A percentile compares a stretch with the other conserved stretches of the same genome.
These are phyloP conservation scores for Theonella swinhoei DNA, from an alignment of 37 sponge, comb jelly and placozoan species.

Conservation along the genomic window DNA sequence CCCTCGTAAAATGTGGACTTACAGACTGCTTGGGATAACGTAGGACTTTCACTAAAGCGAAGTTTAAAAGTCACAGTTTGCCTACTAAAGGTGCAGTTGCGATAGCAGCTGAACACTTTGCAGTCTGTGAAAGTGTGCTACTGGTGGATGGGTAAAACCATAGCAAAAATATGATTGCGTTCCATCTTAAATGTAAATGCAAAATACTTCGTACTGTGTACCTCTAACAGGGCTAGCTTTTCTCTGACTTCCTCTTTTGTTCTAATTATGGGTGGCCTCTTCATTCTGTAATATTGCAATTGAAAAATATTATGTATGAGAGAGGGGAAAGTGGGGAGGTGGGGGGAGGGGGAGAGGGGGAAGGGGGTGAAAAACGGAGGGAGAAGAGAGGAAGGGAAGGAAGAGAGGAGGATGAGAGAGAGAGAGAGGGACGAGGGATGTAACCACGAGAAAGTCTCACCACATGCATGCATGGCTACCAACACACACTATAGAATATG, in stretches of 20 bases:
- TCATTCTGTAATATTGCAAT: constrained; percentile 57
- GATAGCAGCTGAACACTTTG: too few relatives aligned
- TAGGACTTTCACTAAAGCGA: too few relatives aligned
- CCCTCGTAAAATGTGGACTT: too few relatives aligned
- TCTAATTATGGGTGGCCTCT: constrained; percentile 79
- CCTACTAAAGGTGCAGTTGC: too few relatives aligned
- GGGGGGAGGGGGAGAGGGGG: neutral
- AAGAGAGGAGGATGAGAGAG: too few relatives aligned
- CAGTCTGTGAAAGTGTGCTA: neutral
- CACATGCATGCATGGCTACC: too few relatives aligned
- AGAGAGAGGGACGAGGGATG: too few relatives aligned
- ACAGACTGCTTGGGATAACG: too few relatives aligned
- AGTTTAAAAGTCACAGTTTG: too few relatives aligned
- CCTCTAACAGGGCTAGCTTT: constrained; percentile 86
- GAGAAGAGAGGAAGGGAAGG: neutral
- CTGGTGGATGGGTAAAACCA: neutral
- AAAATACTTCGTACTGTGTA: neutral
- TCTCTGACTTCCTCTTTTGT: constrained; percentile 76
- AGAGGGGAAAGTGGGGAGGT: neutral
- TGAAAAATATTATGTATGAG: neutral
- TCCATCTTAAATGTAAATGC: neutral
- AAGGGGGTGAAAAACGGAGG: neutral
- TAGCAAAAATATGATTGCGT: neutral
- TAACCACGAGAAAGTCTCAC: too few relatives aligned
- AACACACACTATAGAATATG: too few relatives aligned